phyloP scores from a whole-genome alignment of 2,797 vertebrate genomes.

The Megalops cyprinoides region DNA sequence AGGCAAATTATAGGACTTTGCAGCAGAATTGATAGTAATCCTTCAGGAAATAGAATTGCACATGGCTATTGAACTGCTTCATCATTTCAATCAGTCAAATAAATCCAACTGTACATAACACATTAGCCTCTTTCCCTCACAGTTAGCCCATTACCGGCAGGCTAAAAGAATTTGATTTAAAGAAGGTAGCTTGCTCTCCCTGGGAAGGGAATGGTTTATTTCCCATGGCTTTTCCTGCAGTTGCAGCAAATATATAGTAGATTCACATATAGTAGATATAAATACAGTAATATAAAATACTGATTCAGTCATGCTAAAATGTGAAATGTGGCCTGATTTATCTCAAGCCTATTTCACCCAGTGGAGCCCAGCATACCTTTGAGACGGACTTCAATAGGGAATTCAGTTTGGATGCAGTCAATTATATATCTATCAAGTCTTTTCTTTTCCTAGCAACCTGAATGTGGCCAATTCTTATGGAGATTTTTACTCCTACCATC shows the following conservation, averaged over 20 bases:
- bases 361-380: no score
- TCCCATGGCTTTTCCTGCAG: no score
- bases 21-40: constrained; percentile 27
- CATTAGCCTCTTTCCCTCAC: neutral
- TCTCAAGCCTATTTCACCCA: neutral
- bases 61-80: constrained; percentile 15
- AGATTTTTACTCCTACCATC: neutral
- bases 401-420: constrained; percentile 6
- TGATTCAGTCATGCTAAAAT: neutral
- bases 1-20: constrained; percentile 10
- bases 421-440: neutral
- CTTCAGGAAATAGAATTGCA: constrained; percentile 7
- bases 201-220: neutral
- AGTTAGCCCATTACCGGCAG: neutral
- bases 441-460: neutral
- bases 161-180: neutral
- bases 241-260: no score
- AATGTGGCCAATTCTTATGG: neutral
- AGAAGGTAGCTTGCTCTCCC: neutral
- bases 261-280: no score
- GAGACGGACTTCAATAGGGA: neutral
- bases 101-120: constrained; percentile 8
- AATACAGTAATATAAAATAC: neutral
- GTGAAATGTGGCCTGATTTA: neutral
- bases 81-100: neutral